Evolutionary conservation across 2,888 invertebrate genomes (phyloP), one percentile per base, ranked within the genome.

Genomic region (Drosophila sordidapex): DNA sequence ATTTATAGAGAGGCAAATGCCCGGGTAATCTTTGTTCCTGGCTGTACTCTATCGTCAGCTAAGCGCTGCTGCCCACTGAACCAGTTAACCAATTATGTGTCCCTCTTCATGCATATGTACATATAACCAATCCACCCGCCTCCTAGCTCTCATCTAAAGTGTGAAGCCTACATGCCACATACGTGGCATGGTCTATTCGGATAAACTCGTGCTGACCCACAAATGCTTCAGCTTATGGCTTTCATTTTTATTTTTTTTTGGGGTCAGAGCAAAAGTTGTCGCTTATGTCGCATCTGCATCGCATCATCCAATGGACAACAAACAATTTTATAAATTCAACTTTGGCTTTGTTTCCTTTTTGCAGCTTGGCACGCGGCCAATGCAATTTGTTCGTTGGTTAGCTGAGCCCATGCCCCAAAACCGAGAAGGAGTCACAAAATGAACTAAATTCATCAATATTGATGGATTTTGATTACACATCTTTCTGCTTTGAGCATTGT

Each of bases 211-310:
- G 76, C 51, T 83, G 83, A 89, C 83, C 83, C 89, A 89, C 80
- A 89, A 84, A 82, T 70, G 71, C 51, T 48, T 51, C 51, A 76
- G 71, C 87, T 89, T 89, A 84, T 87, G 87, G 89, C 83, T 73
- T 67, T 74, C 60, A 76, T 84, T 87, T 76, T 72, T 74, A 2
- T 25, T 25, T 25, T 70, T 13, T 25, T 46, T 71, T 51, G 48
- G 65, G 84, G 76, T 82, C 80, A 82, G 61, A 52, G 73, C 72
- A 64, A 76, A 87, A 83, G 74, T 74, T 75, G 54, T 61, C 36
- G 75, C 69, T 57, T 57, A 51, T 67, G 76, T 78, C 70, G 75
- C 73, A 71, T 70, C 70, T 73, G 84, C 58, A 56, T 54, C 54
- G 72, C 68, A 62, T 58, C 71, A 62, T 58, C 78, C 73, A 74